Conservation (phyloP, 2,888 invertebrate genomes). For the Clivina fossor region DNA sequence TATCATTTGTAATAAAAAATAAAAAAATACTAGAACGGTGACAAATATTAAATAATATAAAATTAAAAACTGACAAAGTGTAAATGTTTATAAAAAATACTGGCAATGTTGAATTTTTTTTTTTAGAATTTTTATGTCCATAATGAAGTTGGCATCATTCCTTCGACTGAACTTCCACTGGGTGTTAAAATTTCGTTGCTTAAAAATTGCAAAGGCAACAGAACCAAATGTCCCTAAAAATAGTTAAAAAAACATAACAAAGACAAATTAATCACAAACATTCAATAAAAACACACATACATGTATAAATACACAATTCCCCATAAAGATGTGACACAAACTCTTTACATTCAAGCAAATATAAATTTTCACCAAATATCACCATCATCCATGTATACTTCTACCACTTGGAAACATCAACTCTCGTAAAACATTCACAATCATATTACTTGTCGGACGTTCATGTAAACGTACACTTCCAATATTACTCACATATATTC, state of each 20-base stretch:
- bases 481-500: too few relatives aligned
- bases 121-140: constrained; percentile 90
- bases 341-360: too few relatives aligned
- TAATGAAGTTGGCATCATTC: constrained; percentile 86
- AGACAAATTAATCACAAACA: constrained; percentile 16
- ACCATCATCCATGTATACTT: too few relatives aligned
- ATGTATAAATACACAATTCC: constrained; percentile 5
- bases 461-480: too few relatives aligned
- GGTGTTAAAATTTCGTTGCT: constrained; percentile 83
- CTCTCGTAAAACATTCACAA: too few relatives aligned
- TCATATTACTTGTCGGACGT: too few relatives aligned
- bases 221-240: constrained; percentile 79
- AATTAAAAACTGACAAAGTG: not conserved
- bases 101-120: not conserved
- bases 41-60: constrained; percentile 3
- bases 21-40: constrained; percentile 6
- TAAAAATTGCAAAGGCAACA: constrained; percentile 88
- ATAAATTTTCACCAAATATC: too few relatives aligned
- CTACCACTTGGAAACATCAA: too few relatives aligned
- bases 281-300: not conserved
- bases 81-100: not conserved
- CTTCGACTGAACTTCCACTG: constrained; percentile 80
- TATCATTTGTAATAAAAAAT: not conserved
- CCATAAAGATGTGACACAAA: constrained; percentile 12
- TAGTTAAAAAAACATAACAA: constrained; percentile 34